These are phyloP conservation scores for Psittacara wagleri DNA, from an alignment of 2,113 vertebrate genomes.

Conservation along the genomic window DNA sequence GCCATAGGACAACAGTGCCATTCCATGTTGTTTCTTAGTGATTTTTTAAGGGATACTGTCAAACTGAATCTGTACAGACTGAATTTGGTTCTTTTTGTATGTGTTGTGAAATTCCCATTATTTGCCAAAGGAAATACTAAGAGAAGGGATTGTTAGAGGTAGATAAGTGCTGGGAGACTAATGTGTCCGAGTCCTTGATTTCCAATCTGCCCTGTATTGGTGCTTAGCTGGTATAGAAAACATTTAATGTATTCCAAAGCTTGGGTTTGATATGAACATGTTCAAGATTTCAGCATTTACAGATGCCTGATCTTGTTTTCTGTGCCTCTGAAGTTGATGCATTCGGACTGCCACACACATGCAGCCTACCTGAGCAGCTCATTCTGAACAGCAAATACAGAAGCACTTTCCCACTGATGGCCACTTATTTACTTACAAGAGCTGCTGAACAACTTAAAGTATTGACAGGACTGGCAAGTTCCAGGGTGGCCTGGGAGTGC, in stretches of 20 bases:
- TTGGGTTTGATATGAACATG: fast-evolving
- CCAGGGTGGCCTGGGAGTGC: not conserved
- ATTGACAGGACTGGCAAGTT: constrained; percentile 14
- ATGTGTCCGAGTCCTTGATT: not conserved
- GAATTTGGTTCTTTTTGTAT: not conserved
- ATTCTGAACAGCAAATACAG: constrained; percentile 18
- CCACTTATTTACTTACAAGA: constrained; percentile 25
- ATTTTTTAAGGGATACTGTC: not conserved
- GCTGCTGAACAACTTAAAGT: constrained; percentile 22
- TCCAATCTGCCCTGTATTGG: not conserved
- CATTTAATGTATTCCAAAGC: not conserved
- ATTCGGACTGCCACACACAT: not conserved
- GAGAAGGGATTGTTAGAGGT: not conserved
- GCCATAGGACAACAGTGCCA: fast-evolving
- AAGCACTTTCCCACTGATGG: not conserved
- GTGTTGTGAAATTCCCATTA: not conserved
- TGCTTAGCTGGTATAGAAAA: not conserved
- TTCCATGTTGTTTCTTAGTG: not conserved
- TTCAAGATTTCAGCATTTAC: not conserved
- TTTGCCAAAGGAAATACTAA: not conserved
- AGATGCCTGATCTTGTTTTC: not conserved
- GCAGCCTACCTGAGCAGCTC: not conserved
- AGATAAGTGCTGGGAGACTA: not conserved
- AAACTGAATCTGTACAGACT: not conserved
- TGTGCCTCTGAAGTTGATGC: not conserved